Evolutionary conservation across 2,888 invertebrate genomes (phyloP), one percentile per base, ranked within the genome.

Genomic region (Chrysina gloriosa): DNA sequence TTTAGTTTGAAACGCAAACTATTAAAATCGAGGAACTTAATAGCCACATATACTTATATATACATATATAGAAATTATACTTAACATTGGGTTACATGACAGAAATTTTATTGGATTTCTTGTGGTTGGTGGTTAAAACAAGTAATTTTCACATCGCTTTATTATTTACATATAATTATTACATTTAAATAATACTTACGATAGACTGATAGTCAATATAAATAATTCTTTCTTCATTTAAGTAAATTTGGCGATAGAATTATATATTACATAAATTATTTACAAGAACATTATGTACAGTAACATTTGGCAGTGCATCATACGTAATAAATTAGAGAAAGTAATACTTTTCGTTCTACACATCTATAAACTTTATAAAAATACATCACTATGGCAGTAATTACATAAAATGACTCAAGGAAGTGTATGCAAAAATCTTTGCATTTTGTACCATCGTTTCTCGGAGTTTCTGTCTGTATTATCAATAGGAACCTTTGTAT

Each of bases 391-490:
- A 39, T 58, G 11, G 25, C 42, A 58, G 25, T 58, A 23, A 36
- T 36, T 58, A 58, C 23, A 58, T 58, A 42, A 58, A 39, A 58
- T 58, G 58, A 58, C 58, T 58, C 58, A 58, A 58, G 58, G 58
- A 58, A 58, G 39, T 58, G 42, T 42, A 42, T 58, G 58, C 58
- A 58, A 58, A 27, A 23, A n/a, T 34, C 5, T 4, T 58, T 58
- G 58, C 58, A 58, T 39, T 58, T 58, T 58, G 58, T 58, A 58
- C 58, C 58, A 58, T 58, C 14, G 39, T 58, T 39, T 52, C 23
- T 27, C 27, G 52, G 29, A 52, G 52, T 52, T 58, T 56, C 39
- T 56, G 25, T 39, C 19, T 39, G 42, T 39, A 58, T 58, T 58
- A 52, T 34, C 42, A 58, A 58, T 58, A 58, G 58, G 58, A 58